Evolutionary conservation across 2,797 vertebrate species (phyloP).

Genomic region (Pteropus rufus): DNA sequence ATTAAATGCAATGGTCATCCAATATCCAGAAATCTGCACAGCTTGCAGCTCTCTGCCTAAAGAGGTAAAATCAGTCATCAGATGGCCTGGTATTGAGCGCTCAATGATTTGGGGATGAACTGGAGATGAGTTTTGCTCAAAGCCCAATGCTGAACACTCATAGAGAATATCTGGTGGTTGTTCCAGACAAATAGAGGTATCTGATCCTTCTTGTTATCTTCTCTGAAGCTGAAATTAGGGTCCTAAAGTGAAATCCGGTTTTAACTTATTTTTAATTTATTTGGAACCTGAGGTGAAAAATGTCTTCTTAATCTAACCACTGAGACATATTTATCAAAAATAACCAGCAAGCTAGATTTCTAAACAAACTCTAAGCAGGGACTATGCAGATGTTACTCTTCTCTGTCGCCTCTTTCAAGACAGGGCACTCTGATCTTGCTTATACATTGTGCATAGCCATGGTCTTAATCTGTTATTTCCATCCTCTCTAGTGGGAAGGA

Average conservation of each 20-base stretch:
- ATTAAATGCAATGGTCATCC: neutral
- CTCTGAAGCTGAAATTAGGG: neutral
- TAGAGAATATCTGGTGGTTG: neutral
- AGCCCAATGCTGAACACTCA: neutral
- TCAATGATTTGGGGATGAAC: neutral
- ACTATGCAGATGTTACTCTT: neutral
- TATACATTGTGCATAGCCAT: neutral
- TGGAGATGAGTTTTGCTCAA: neutral
- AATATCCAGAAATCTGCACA: neutral
- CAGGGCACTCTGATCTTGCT: neutral
- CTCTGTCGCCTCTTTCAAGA: neutral
- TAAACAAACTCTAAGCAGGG: neutral
- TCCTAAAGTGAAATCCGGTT: neutral
- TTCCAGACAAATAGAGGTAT: neutral
- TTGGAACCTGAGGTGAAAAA: neutral
- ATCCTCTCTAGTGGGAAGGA: neutral
- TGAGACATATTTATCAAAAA: neutral
- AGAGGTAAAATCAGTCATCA: neutral
- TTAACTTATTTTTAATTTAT: constrained; percentile 12
- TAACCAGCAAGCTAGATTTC: neutral
- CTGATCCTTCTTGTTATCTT: neutral
- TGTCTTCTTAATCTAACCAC: neutral
- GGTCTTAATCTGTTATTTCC: neutral
- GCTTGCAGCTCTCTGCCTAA: neutral
- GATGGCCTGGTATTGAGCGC: neutral